These are phyloP conservation scores for Lophotis ruficrista DNA, from an alignment of 2,113 vertebrate species.

Conservation along the genomic window DNA sequence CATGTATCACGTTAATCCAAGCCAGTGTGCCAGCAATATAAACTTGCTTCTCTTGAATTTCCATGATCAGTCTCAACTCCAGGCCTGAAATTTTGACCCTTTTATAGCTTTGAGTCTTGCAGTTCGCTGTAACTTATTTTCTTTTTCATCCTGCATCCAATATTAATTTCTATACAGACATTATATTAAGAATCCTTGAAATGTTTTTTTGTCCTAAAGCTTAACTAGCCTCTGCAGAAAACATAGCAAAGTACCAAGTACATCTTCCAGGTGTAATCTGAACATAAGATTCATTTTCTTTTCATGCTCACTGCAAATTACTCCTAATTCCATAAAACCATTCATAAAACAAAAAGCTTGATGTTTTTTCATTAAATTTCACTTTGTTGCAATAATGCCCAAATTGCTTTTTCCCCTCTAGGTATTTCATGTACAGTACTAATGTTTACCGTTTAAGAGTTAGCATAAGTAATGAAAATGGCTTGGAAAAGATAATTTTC, in stretches of 20 bases:
- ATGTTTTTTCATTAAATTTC: not conserved
- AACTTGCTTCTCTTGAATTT: not conserved
- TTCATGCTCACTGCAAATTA: not conserved
- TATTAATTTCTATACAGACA: not conserved
- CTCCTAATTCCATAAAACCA: not conserved
- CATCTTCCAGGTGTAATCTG: not conserved
- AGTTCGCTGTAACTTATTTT: not conserved
- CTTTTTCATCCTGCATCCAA: not conserved
- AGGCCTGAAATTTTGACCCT: not conserved
- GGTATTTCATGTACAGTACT: slow-evolving; percentile 91
- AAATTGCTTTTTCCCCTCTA: slow-evolving; percentile 53
- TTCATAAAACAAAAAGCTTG: not conserved
- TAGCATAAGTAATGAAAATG: slow-evolving; percentile 22
- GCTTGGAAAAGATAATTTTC: slow-evolving; percentile 71
- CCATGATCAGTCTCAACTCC: not conserved
- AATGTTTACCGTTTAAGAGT: slow-evolving; percentile 80
- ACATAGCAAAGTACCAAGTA: not conserved
- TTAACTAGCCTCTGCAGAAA: not conserved
- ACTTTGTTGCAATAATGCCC: not conserved
- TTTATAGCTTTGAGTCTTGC: not conserved
- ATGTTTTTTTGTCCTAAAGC: not conserved
- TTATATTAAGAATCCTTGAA: not conserved
- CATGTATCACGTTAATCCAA: not conserved
- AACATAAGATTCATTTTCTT: not conserved
- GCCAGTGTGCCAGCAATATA: not conserved